phyloP scores from a whole-genome alignment of 2,797 vertebrate species.

The Poeciliopsis infans region DNA sequence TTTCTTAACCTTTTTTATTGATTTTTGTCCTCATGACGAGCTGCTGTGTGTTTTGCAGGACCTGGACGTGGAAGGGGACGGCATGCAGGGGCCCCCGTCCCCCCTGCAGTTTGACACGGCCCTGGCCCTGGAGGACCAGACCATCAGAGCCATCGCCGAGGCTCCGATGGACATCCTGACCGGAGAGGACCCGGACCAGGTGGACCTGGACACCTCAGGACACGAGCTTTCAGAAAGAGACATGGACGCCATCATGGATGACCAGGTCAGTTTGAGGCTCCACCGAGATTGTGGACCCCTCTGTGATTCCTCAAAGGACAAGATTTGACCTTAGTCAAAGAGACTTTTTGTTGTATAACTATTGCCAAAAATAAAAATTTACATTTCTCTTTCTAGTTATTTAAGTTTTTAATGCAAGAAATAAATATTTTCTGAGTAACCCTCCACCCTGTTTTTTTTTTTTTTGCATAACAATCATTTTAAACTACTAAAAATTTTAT shows the following conservation, averaged over 20 bases:
- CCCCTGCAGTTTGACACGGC: conserved; percentile 94
- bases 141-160: conserved; percentile 86
- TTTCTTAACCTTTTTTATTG: not conserved
- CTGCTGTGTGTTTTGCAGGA: conserved; percentile 78
- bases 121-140: conserved; percentile 85
- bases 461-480: not conserved
- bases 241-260: conserved; percentile 69
- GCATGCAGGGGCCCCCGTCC: conserved; percentile 93
- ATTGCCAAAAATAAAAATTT: not conserved
- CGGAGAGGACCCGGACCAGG: conserved; percentile 69
- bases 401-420: too few species aligned
- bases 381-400: too few species aligned
- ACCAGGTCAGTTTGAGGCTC: conserved; percentile 70
- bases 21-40: not conserved
- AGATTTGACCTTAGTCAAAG: not conserved
- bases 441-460: not conserved
- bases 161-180: conserved; percentile 88
- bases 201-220: conserved; percentile 70
- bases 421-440: not conserved
- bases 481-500: not conserved
- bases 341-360: not conserved
- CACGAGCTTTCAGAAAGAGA: conserved; percentile 79
- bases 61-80: conserved; percentile 94
- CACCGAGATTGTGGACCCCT: not conserved
- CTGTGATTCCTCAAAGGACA: not conserved